These are phyloP conservation scores for Todiramphus chloris DNA, from an alignment of 2,113 vertebrate genomes.

Conservation along the genomic window DNA sequence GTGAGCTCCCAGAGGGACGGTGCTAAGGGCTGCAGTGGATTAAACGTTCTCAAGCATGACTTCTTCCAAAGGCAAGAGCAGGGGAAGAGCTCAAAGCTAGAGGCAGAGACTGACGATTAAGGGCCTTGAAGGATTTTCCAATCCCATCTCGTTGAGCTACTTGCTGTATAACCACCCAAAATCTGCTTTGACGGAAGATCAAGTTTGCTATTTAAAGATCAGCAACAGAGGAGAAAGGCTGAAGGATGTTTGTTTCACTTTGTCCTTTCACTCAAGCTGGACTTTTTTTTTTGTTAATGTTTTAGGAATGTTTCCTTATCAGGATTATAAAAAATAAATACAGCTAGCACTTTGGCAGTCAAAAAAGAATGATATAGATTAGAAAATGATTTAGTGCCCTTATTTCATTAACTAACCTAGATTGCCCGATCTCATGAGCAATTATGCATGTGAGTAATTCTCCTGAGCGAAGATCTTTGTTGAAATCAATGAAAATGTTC, in stretches of 20 bases:
- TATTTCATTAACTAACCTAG: neutral
- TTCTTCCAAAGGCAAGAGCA: conserved; percentile 36
- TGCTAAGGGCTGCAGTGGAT: conserved; percentile 62
- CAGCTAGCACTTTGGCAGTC: conserved; percentile 40
- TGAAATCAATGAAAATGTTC: conserved; percentile 3
- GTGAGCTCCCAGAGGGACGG: conserved; percentile 55
- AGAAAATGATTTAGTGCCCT: conserved; percentile 54
- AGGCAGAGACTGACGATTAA: neutral
- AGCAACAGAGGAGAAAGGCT: neutral
- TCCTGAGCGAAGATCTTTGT: neutral
- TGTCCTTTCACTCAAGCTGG: neutral
- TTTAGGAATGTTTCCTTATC: conserved; percentile 67
- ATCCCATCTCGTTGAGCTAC: neutral
- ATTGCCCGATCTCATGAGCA: neutral
- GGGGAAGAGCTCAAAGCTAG: neutral
- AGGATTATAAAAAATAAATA: conserved; percentile 64
- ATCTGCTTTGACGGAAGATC: neutral
- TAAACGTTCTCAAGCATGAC: conserved; percentile 48
- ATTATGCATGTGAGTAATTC: conserved; percentile 8
- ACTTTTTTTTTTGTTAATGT: conserved; percentile 35
- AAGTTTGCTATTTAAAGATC: neutral
- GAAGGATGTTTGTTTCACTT: neutral
- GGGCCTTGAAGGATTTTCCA: conserved; percentile 26
- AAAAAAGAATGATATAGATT: conserved; percentile 55
- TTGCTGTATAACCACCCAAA: neutral